Conservation (phyloP, 92 coral and sea anemone genomes). For the Parazoanthus atlanticus region DNA sequence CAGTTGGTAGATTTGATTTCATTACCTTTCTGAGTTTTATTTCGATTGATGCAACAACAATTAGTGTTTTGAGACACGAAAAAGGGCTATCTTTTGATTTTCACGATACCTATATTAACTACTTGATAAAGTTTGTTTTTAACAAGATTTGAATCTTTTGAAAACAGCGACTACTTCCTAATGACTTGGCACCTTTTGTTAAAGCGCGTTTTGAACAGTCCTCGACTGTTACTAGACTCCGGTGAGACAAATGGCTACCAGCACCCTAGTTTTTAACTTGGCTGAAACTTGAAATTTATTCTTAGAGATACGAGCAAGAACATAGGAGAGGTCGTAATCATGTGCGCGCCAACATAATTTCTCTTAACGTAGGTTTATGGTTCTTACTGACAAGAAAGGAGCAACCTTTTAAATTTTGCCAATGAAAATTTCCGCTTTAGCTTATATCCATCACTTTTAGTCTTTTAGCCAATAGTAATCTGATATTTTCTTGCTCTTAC, state of each 20-base stretch:
- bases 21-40: neutral
- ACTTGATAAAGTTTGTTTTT: neutral
- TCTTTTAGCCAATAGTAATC: neutral
- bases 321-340: neutral
- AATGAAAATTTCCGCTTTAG: too few species aligned
- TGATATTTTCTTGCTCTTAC: neutral
- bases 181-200: neutral
- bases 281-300: too few species aligned
- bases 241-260: neutral
- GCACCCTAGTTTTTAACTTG: neutral
- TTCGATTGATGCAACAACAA: conserved; percentile 10
- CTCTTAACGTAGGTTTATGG: too few species aligned
- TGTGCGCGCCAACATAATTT: too few species aligned
- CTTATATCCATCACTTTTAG: neutral
- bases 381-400: too few species aligned
- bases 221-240: neutral
- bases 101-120: neutral
- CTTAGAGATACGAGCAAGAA: neutral
- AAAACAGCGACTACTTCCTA: neutral
- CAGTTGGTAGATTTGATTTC: neutral
- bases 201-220: neutral
- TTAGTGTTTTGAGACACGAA: neutral
- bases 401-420: too few species aligned
- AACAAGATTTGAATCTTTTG: neutral
- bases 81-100: neutral